These are phyloP conservation scores for Buphagus erythrorhynchus DNA, from an alignment of 2,797 vertebrate genomes.

Conservation along the genomic window DNA sequence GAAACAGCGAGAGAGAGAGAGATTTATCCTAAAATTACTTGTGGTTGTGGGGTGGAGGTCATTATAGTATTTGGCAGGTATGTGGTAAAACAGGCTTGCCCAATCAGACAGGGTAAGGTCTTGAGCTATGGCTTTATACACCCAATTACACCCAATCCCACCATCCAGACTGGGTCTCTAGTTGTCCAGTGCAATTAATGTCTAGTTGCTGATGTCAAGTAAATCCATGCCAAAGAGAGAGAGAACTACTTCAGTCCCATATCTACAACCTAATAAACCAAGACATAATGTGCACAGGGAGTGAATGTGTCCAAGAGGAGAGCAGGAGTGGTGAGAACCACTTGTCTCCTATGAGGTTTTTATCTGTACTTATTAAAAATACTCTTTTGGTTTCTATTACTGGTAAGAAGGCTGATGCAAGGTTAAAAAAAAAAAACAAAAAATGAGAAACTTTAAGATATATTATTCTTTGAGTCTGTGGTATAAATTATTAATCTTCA, in stretches of 20 bases:
- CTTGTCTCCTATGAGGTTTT: rapidly evolving
- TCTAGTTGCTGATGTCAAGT: background rate
- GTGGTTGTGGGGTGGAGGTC: background rate
- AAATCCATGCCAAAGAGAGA: background rate
- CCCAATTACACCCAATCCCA: background rate
- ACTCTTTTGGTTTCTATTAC: background rate
- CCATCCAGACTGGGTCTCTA: background rate
- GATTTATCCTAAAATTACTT: background rate
- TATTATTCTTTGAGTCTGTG: background rate
- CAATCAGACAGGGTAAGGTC: background rate
- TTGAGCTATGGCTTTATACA: background rate
- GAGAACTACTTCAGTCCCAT: background rate
- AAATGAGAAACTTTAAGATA: background rate
- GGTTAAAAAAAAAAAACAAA: background rate
- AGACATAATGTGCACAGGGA: background rate
- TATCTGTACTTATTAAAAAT: background rate
- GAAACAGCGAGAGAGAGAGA: background rate
- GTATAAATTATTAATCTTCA: background rate
- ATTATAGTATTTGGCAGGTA: background rate
- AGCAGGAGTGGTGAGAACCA: background rate
- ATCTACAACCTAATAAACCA: background rate
- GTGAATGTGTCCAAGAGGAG: background rate
- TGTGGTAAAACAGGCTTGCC: background rate
- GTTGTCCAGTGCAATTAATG: background rate
- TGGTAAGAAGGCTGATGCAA: background rate